phyloP scores from a whole-genome alignment of 37 sponge, comb jelly and placozoan species.

The Aplysina aerophoba region DNA sequence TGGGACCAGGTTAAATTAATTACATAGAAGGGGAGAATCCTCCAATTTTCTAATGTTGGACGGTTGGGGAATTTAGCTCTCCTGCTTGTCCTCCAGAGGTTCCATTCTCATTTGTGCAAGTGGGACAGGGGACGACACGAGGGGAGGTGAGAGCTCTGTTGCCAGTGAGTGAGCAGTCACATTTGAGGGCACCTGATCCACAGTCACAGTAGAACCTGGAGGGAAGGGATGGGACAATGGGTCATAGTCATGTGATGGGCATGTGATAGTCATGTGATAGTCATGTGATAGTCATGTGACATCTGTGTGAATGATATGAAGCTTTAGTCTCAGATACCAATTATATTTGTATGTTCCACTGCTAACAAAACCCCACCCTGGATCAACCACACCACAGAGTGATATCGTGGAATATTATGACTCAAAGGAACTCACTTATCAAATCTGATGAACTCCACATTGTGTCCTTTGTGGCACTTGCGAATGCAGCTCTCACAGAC shows the following conservation, averaged over 20 bases:
- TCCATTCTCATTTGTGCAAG: slow-evolving; percentile 13
- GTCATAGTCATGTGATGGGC: no score
- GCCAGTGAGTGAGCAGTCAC: slow-evolving; percentile 72
- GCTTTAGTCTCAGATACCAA: no score
- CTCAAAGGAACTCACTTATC: slow-evolving; percentile 82
- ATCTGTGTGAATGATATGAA: no score
- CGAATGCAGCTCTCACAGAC: slow-evolving; percentile 75
- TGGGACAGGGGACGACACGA: slow-evolving; percentile 26
- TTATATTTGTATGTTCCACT: no score
- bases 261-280: no score
- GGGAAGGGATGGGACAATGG: no score
- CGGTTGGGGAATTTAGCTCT: slow-evolving; percentile 7
- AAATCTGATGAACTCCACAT: slow-evolving; percentile 63
- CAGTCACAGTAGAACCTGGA: slow-evolving; percentile 85
- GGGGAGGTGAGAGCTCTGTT: slow-evolving; percentile 62
- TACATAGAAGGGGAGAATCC: not conserved
- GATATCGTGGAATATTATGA: no score
- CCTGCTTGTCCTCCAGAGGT: slow-evolving; percentile 11
- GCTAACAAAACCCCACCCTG: no score
- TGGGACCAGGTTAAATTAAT: not conserved
- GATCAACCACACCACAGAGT: not conserved
- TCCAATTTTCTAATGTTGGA: not conserved
- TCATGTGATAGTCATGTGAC: no score
- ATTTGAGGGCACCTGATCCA: slow-evolving; percentile 73
- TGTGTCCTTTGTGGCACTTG: slow-evolving; percentile 67